A percentile compares a stretch with the other conserved stretches of the same genome.
Evolutionary conservation across 1,140 invertebrate genomes (phyloP).

Genomic region (Diabrotica undecimpunctata): DNA sequence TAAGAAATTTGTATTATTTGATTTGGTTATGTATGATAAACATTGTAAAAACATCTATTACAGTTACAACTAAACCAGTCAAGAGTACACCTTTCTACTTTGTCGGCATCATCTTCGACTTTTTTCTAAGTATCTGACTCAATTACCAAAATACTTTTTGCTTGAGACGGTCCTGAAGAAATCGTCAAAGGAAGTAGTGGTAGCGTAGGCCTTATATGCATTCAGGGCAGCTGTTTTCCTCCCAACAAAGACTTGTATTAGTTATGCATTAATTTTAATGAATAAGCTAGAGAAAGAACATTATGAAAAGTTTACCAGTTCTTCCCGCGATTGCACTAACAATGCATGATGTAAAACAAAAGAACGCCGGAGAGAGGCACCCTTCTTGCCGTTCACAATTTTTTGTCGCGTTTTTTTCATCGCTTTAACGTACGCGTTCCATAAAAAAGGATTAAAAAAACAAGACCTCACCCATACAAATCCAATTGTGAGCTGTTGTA

Average conservation of each 20-base stretch:
- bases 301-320: constrained; percentile 14
- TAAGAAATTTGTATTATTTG: no score
- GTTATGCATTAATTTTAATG: constrained; percentile 18
- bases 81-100: no score
- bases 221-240: constrained; percentile 4
- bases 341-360: constrained; percentile 12
- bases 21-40: no score
- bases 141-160: no score
- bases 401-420: constrained; percentile 15
- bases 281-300: constrained; percentile 10
- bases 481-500: constrained; percentile 14
- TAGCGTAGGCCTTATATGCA: constrained; percentile 13
- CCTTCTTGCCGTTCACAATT: constrained; percentile 7
- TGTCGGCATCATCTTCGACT: no score
- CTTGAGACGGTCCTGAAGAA: neutral
- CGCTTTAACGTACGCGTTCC: constrained; percentile 8
- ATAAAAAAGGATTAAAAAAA: constrained; percentile 14
- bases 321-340: constrained; percentile 12
- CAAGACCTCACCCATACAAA: constrained; percentile 6
- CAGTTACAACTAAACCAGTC: no score
- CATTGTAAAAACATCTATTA: no score
- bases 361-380: constrained; percentile 7
- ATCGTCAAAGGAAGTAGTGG: constrained; percentile 5
- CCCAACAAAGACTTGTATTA: constrained; percentile 12
- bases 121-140: no score